These are phyloP conservation scores for Illadopsis cleaveri DNA, from an alignment of 2,113 vertebrate species.

Conservation along the genomic window DNA sequence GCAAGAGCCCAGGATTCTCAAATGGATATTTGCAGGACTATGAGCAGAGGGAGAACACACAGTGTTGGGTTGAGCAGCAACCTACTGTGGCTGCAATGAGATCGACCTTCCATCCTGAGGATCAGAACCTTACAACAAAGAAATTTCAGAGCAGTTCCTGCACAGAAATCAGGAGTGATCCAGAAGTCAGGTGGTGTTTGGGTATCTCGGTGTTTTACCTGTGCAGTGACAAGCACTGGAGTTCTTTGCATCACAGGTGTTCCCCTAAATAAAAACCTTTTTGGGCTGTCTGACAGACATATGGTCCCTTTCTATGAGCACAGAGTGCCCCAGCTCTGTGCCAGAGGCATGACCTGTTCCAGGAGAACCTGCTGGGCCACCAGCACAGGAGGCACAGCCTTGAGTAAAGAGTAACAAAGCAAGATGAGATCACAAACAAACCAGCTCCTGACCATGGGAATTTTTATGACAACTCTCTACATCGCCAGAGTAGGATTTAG, in stretches of 20 bases:
- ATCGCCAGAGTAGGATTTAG: background rate
- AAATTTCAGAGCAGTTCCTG: background rate
- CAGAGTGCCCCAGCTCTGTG: background rate
- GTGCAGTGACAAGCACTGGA: background rate
- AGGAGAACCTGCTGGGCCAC: background rate
- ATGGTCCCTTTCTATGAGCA: rapidly evolving
- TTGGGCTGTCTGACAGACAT: background rate
- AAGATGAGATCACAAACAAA: background rate
- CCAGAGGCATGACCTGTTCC: background rate
- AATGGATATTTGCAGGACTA: rapidly evolving
- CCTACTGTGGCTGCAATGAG: background rate
- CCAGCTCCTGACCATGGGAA: background rate
- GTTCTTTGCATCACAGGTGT: background rate
- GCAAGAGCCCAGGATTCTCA: background rate
- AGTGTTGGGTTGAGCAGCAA: background rate
- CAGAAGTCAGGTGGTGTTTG: background rate
- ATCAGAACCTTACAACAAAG: background rate
- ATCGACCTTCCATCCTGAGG: background rate
- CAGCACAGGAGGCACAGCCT: background rate
- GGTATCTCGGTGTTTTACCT: background rate
- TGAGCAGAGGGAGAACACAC: rapidly evolving
- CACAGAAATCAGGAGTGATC: background rate
- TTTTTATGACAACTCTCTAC: background rate
- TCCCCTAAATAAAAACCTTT: background rate
- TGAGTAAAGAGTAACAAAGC: background rate